These are phyloP conservation scores for Callipepla californica DNA, from an alignment of 2,113 vertebrate genomes.

Conservation along the genomic window DNA sequence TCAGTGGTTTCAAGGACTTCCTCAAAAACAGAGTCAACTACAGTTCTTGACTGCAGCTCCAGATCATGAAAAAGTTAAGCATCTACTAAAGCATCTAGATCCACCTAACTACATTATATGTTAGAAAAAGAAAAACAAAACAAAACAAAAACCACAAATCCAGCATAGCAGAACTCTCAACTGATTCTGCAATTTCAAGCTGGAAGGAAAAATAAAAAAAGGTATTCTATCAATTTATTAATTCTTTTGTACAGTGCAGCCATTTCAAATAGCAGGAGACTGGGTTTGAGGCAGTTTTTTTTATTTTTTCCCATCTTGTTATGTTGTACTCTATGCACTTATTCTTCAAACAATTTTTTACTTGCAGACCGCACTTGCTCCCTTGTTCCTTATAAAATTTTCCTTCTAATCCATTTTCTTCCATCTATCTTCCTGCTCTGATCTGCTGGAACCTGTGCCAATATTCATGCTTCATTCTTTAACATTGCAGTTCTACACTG, in stretches of 20 bases:
- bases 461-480: conserved; percentile 56
- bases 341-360: conserved; percentile 17
- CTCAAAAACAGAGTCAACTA: not conserved
- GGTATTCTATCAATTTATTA: not conserved
- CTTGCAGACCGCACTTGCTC: conserved; percentile 31
- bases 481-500: not conserved
- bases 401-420: not conserved
- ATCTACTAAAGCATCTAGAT: not conserved
- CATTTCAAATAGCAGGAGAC: not conserved
- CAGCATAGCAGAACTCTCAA: not conserved
- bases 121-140: not conserved
- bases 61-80: not conserved
- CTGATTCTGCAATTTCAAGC: not conserved
- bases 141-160: not conserved
- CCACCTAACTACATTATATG: accelerated
- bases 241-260: not conserved
- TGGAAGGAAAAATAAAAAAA: not conserved
- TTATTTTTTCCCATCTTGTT: not conserved
- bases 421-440: not conserved
- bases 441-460: conserved; percentile 8
- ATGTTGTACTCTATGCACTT: not conserved
- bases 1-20: not conserved
- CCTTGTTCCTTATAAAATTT: not conserved
- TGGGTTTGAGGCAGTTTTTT: not conserved
- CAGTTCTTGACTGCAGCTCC: not conserved